Percentiles rank a stretch among this genome's conserved stretches.
Evolutionary conservation across 2,113 vertebrate species (phyloP).

Genomic region (Trachemys scripta): DNA sequence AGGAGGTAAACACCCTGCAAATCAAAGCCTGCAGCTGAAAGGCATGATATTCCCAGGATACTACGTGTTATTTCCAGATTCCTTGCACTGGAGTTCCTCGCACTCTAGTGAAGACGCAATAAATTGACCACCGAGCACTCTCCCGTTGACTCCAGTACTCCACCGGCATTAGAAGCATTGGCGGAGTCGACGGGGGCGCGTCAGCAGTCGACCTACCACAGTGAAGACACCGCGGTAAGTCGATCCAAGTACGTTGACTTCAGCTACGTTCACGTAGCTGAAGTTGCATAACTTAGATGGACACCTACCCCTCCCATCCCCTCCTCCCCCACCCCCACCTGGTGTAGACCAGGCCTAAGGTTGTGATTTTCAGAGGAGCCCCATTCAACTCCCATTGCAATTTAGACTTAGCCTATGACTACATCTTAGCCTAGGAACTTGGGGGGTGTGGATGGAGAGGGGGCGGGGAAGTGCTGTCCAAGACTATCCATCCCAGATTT

Average conservation of each 20-base stretch:
- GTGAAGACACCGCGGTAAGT: too few relatives aligned
- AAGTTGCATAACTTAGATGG: too few relatives aligned
- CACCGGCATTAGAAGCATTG: too few relatives aligned
- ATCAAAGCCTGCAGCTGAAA: conserved; percentile 21
- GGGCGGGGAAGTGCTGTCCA: neutral
- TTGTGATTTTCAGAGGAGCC: accelerated
- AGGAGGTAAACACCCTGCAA: conserved; percentile 37
- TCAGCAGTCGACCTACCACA: too few relatives aligned
- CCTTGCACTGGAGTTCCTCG: neutral
- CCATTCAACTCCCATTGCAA: neutral
- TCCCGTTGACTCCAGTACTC: too few relatives aligned
- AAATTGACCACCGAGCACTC: too few relatives aligned
- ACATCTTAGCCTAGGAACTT: neutral
- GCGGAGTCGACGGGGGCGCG: too few relatives aligned
- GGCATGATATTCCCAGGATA: neutral
- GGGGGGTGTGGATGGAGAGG: neutral
- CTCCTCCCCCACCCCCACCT: too few relatives aligned
- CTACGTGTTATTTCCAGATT: neutral
- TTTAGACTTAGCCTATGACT: neutral
- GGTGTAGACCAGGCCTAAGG: neutral
- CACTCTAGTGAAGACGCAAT: neutral
- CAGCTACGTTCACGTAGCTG: too few relatives aligned
- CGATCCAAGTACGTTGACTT: too few relatives aligned
- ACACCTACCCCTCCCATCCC: too few relatives aligned
- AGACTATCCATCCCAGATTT: neutral